Evolutionary conservation across 2,113 vertebrate species (phyloP), one percentile per base, ranked within the genome.

Genomic region (Salminus brasiliensis): DNA sequence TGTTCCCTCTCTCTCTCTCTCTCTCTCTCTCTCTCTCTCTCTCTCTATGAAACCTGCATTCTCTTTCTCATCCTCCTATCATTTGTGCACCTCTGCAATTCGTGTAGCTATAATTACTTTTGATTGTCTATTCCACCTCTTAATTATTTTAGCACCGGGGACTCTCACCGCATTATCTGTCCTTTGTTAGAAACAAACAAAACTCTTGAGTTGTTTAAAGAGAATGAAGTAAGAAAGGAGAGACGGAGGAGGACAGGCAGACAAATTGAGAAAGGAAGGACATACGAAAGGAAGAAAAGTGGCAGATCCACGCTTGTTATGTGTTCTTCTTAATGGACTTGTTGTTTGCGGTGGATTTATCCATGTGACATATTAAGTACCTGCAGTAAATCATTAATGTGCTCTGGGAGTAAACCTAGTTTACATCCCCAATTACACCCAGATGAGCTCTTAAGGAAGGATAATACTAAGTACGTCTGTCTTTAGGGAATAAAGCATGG

Each of bases 361-460:
- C 27, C 7, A 34, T 30, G 70, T 74, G 74, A 78, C 80, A 72
- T 49, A 66, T 53, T 63, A 67, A 73, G 76, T 72, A 63, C 69
- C 72, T 72, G 30, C 34, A 72, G 66, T 84, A 60, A 84, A 84
- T 78, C 74, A 70, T 81, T 81, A 18, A 84, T 78, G 69, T 57
- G 69, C 62, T 67, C 23, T 53, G 68, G 62, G 78, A 77, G 75
- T 53, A 69, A 45, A 36, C 57, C 30, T 79, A 74, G 60, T 41
- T 84, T 66, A 39, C 62, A 66, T 23, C 21, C 62, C 62, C 62
- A 66, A 32, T 39, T 18, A 39, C 34, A 23, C 18, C 62, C 68
- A 30, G 45, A 53, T 71, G 68, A 18, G 29, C 68, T 52, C 25
- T 27, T 71, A 47, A 47, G 43, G 21, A 53, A 52, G 77, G 69